These are phyloP conservation scores for Fragum whitleyi DNA, from an alignment of 2,888 invertebrate species.

Conservation along the genomic window DNA sequence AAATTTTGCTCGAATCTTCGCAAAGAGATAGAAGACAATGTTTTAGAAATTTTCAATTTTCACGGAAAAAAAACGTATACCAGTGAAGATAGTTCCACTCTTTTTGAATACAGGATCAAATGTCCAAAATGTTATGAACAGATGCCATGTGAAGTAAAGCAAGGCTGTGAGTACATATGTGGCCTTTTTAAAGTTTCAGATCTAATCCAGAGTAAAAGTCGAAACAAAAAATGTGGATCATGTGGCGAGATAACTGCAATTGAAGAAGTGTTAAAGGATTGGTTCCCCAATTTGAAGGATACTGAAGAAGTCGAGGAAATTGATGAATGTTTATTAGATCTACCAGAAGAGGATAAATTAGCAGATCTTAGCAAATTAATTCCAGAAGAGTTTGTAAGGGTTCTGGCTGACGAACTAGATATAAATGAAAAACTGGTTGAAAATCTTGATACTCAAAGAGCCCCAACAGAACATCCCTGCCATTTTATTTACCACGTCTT, in stretches of 20 bases:
- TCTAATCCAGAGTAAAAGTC: background rate
- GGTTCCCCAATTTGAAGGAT: background rate
- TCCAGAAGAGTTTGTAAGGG: too few relatives aligned
- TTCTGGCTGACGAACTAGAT: background rate
- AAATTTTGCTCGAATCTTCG: background rate
- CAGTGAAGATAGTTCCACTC: background rate
- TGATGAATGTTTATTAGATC: background rate
- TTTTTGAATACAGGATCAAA: background rate
- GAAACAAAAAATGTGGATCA: background rate
- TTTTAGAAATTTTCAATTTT: background rate
- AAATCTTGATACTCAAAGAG: background rate
- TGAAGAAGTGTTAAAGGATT: background rate
- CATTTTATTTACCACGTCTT: background rate
- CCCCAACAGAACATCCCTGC: background rate
- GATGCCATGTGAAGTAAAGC: background rate
- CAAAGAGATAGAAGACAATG: background rate
- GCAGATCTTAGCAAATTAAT: background rate
- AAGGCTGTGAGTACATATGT: background rate
- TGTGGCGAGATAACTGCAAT: background rate
- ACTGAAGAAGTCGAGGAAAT: background rate
- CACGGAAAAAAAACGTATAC: background rate
- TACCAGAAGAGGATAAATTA: background rate
- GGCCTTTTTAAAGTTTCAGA: background rate
- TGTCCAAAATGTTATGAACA: constrained; percentile 2
- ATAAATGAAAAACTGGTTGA: background rate